Evolutionary conservation across 2,888 invertebrate species (phyloP), one percentile per base, ranked within the genome.

Genomic region (Minunthozetes semirufus): DNA sequence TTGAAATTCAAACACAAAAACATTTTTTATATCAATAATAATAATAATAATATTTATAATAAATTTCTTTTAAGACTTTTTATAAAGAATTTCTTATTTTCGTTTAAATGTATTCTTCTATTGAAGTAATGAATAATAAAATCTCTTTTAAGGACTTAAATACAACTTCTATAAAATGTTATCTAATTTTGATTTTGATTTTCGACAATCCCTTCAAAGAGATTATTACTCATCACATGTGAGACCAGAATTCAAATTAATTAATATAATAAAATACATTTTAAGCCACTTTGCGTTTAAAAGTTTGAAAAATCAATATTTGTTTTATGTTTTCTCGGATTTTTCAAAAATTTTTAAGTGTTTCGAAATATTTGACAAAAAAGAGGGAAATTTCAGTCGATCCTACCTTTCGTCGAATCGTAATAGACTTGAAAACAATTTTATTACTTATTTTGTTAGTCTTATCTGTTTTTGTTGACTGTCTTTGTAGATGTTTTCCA

Each of bases 111-210:
- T 29, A 15, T 27, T 56, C 46, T 38, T 66, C 15, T 33, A 42
- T 42, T 42, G 42, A 13, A 8, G 42, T 42, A n/a, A 66, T 66
- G 63, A 66, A 66, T 66, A 63, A 63, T 29, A 66, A 38, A 33
- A 42, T 38, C 17, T 27, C 33, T 27, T 19, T 33, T 33, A 70
- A n/a, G 70, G 68, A 17, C 8, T 70, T 70, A 46, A 70, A 70
- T 70, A 70, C 22, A 70, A n/a, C n/a, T 46, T 70, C 70, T 70
- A 70, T n/a, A 70, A 70, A 70, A 25, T 68, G 42, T 68, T 68
- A 27, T 61, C 6, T 29, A 29, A 25, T 70, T 70, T 70, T 70
- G 70, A 70, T 70, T 70, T 70, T 70, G 70, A 70, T 70, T 70
- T 70, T 70, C 25, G 38, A 42, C 48, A 70, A 66, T 70, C 70